phyloP scores from a whole-genome alignment of 1,140 invertebrate species.

The Drosophila pseudoobscura region DNA sequence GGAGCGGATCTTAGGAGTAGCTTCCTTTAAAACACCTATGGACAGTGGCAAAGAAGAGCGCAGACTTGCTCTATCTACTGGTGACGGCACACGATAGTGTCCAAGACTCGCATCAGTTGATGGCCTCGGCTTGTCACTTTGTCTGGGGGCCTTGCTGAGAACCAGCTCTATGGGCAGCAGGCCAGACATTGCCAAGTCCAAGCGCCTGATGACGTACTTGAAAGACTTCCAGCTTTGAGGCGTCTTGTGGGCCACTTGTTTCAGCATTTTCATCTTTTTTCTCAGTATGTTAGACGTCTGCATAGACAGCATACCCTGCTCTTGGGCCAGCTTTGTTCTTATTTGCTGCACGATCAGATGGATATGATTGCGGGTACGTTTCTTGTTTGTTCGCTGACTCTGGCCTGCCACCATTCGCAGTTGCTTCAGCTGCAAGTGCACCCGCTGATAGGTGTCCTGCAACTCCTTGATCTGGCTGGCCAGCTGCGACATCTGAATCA shows the following conservation, averaged over 20 bases:
- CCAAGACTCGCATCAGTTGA: not conserved
- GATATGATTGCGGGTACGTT: not conserved
- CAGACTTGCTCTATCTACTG: no score
- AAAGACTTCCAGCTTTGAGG: conserved; percentile 6
- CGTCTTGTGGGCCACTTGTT: not conserved
- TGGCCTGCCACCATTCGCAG: not conserved
- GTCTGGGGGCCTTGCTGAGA: not conserved
- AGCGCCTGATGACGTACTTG: not conserved
- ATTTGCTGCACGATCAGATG: conserved; percentile 1
- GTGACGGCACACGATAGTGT: no score
- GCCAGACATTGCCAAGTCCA: conserved; percentile 1
- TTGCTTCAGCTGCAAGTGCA: no score
- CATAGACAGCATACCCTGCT: not conserved
- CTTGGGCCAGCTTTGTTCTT: not conserved
- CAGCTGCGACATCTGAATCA: not conserved
- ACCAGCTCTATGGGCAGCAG: conserved; percentile 7
- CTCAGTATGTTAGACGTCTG: not conserved
- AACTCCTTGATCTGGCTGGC: no score
- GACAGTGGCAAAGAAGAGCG: no score
- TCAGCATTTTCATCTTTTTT: not conserved
- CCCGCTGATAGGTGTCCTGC: no score
- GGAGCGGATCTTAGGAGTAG: no score
- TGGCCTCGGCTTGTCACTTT: no score
- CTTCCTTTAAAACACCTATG: no score
- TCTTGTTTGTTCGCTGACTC: not conserved